phyloP scores from a whole-genome alignment of 1,140 invertebrate species.

The Bemisia tabaci region DNA sequence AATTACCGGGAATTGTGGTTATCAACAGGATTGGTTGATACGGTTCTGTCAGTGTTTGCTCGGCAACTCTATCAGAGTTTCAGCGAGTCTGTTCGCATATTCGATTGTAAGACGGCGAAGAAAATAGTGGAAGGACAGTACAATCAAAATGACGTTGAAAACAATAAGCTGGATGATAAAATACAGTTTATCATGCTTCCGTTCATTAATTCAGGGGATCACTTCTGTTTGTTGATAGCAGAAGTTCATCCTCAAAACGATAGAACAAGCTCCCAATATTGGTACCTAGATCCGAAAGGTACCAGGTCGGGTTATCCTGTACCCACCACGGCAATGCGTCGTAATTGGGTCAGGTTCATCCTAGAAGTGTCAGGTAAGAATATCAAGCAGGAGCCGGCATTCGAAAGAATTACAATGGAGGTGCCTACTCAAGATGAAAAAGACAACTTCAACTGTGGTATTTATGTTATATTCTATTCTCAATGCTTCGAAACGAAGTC shows the following conservation, averaged over 20 bases:
- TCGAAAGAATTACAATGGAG: background rate
- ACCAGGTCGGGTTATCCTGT: too few relatives aligned
- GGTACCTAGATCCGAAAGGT: background rate
- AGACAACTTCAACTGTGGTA: background rate
- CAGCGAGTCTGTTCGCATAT: background rate
- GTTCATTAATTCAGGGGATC: background rate
- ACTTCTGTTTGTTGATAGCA: background rate
- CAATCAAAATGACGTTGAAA: background rate
- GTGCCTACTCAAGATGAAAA: background rate
- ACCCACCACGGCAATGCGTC: too few relatives aligned
- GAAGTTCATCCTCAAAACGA: background rate
- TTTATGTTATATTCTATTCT: background rate
- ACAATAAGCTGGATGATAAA: background rate
- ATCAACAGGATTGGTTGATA: background rate
- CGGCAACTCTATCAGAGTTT: background rate
- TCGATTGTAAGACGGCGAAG: background rate
- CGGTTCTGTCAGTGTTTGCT: background rate
- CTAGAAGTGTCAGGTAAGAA: background rate
- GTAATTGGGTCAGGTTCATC: background rate
- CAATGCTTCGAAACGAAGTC: background rate
- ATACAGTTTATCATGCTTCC: background rate
- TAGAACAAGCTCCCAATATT: background rate
- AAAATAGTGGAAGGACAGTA: background rate
- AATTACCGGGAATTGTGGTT: too few relatives aligned
- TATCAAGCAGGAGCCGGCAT: background rate